Evolutionary conservation across 1,140 invertebrate genomes (phyloP), one percentile per base, ranked within the genome.

Genomic region (Ooceraea biroi): DNA sequence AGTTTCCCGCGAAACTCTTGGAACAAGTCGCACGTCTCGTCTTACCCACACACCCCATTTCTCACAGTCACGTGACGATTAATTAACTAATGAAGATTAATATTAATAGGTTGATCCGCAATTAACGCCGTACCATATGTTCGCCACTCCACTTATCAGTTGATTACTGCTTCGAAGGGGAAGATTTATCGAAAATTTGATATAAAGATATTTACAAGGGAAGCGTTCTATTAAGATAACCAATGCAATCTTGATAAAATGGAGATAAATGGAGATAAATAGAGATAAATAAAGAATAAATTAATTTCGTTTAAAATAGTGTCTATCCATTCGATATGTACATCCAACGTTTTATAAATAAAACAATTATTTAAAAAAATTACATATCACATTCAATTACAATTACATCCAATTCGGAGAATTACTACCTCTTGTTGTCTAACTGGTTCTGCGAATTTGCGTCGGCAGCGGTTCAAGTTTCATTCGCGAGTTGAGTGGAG

Each of bases 11-110:
- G 30, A 19, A 44, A 46, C 30, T 71, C 50, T 11, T 1, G 7
- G 22, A 55, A 46, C 63, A 44, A 30, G 22, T 55, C 17, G 22
- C 19, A 36, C 48, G 10, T 68, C 74, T 14, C 48, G 25, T 66
- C 27, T 14, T 60, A 27, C 41, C 14, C 48, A 12, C 57, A 14
- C 11, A 14, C 46, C 8, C 11, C 22, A 27, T 41, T 22, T 27
- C 30, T 30, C 14, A 14, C 19, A 12, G 1, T 36, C 30, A 44
- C 19, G 52, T 36, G n/a, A 27, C 10, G 22, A 66, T 41, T 66
- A 77, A 77, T 77, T 52, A 22, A 50, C 25, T 76, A 77, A 77
- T 52, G 61, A 41, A 55, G 60, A 66, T 41, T 66, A 52, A 55
- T 55, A 44, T 3, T n/a, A n/a, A 3, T 5, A 25, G 1, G 41